Percentiles rank a stretch among this genome's conserved stretches.
These are phyloP conservation scores for Chascanopsetta lugubris DNA, from an alignment of 2,113 vertebrate species.

Conservation along the genomic window DNA sequence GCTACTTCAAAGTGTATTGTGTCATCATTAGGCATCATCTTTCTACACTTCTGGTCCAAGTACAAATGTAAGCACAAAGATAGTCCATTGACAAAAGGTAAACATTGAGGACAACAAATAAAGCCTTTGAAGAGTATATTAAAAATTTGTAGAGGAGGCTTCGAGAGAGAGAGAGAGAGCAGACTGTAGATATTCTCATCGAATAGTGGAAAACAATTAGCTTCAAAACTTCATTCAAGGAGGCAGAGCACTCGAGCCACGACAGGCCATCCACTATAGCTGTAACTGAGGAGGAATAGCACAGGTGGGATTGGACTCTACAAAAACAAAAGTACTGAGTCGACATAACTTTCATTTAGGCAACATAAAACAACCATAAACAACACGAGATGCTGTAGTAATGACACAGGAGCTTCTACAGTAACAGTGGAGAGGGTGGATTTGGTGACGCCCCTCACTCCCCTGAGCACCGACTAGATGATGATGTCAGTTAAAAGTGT, in stretches of 20 bases:
- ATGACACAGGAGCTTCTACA: constrained; percentile 13
- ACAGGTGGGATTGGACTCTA: constrained; percentile 1
- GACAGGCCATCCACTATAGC: constrained; percentile 2
- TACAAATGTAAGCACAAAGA: neutral
- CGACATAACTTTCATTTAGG: neutral
- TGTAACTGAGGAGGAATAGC: neutral
- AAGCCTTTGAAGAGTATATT: constrained; percentile 31
- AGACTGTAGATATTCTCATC: constrained; percentile 26
- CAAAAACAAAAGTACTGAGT: neutral
- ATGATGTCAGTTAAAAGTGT: constrained; percentile 33
- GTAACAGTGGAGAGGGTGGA: constrained; percentile 4
- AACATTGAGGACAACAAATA: constrained; percentile 36
- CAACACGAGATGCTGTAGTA: neutral
- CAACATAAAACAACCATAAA: neutral
- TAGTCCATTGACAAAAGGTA: constrained; percentile 26
- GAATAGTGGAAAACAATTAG: neutral
- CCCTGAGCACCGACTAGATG: neutral
- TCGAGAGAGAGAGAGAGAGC: constrained; percentile 23
- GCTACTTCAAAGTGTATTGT: neutral
- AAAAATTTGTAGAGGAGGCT: constrained; percentile 29
- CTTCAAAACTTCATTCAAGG: constrained; percentile 19
- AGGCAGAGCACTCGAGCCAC: neutral
- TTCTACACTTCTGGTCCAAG: constrained; percentile 1
- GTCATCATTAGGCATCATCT: constrained; percentile 1
- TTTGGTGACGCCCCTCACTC: constrained; percentile 22